These are phyloP conservation scores for Rostratula benghalensis DNA, from an alignment of 2,113 vertebrate genomes.

Conservation along the genomic window DNA sequence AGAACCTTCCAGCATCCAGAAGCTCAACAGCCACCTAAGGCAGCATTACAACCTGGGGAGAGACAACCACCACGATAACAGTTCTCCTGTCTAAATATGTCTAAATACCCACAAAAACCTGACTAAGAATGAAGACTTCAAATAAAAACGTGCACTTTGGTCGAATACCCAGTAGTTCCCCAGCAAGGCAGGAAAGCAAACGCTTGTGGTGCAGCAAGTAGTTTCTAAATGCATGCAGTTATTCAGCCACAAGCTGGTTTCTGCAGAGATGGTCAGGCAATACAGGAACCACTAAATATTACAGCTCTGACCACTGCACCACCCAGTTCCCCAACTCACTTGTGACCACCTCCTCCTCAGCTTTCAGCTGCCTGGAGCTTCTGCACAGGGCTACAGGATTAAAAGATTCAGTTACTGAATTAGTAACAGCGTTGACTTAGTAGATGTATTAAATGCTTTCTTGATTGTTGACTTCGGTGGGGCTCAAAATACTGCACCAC, in stretches of 20 bases:
- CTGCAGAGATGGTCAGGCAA: fast-evolving
- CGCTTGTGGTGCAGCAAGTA: fast-evolving
- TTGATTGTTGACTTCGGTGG: neutral
- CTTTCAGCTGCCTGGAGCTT: neutral
- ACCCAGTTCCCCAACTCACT: neutral
- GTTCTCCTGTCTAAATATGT: neutral
- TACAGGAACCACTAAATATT: neutral
- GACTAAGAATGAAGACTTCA: neutral
- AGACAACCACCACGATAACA: neutral
- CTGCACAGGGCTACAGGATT: neutral
- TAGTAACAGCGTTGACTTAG: neutral
- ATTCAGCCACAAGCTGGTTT: neutral
- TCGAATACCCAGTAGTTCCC: neutral
- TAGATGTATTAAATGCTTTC: neutral
- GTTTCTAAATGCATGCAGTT: neutral
- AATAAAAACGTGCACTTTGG: neutral
- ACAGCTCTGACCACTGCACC: neutral
- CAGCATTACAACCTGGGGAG: neutral
- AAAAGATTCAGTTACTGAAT: neutral
- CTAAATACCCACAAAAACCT: neutral
- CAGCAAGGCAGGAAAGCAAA: neutral
- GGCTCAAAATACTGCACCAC: neutral
- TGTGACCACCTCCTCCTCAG: too few relatives aligned
- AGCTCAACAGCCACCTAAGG: neutral
- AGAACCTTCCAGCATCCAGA: neutral